Evolutionary conservation across 2,888 invertebrate species (phyloP).

Genomic region (Anticlea derivata): DNA sequence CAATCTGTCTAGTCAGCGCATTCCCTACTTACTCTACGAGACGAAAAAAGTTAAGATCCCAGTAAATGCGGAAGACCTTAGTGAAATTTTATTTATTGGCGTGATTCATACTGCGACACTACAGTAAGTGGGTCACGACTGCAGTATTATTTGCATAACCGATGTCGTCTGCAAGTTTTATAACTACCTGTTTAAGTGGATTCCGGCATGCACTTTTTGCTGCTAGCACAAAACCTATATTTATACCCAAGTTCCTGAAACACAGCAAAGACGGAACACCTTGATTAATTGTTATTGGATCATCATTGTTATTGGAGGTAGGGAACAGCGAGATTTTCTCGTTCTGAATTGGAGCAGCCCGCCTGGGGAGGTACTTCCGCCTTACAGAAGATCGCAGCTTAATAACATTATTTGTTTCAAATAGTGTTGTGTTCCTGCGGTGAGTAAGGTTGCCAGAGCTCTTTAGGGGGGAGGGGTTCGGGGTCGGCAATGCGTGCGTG

Average conservation of each 20-base stretch:
- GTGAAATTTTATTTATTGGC: conserved; percentile 38
- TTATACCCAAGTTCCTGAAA: background rate
- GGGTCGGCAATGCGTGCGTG: too few relatives aligned
- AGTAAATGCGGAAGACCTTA: conserved; percentile 13
- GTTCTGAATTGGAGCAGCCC: too few relatives aligned
- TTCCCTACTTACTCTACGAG: too few relatives aligned
- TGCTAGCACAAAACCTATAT: background rate
- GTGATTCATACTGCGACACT: conserved; percentile 58
- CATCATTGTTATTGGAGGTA: too few relatives aligned
- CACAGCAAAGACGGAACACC: background rate
- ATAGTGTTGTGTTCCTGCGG: too few relatives aligned
- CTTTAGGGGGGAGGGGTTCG: too few relatives aligned
- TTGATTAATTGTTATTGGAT: conserved; percentile 14
- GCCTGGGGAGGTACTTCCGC: too few relatives aligned
- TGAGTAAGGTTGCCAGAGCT: too few relatives aligned
- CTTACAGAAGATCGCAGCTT: too few relatives aligned
- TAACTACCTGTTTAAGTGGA: conserved; percentile 44
- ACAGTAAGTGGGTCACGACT: conserved; percentile 64
- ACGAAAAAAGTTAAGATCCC: background rate
- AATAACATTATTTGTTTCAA: too few relatives aligned
- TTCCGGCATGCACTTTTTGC: conserved; percentile 29
- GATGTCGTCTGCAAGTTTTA: conserved; percentile 56
- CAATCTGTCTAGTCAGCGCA: too few relatives aligned
- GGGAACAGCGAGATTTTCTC: too few relatives aligned
- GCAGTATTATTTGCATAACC: conserved; percentile 68